phyloP scores from a whole-genome alignment of 2,797 vertebrate species.

The Sparus aurata region DNA sequence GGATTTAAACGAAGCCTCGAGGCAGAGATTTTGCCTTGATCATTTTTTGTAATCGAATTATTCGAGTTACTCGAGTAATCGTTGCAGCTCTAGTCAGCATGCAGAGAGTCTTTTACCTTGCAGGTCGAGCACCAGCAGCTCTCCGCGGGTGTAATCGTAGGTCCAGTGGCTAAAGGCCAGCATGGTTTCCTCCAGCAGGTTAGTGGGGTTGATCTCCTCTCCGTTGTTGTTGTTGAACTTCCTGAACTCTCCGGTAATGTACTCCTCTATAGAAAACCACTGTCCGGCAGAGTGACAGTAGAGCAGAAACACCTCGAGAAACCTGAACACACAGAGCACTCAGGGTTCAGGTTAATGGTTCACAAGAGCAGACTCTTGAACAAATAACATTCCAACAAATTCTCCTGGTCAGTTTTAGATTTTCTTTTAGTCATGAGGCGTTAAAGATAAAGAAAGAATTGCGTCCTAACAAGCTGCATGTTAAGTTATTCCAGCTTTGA shows the following conservation, averaged over 20 bases:
- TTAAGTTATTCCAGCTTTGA: not conserved
- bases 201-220: constrained; percentile 97
- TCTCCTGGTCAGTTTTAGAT: not conserved
- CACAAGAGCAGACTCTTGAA: not conserved
- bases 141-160: constrained; percentile 96
- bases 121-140: constrained; percentile 95
- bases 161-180: constrained; percentile 99
- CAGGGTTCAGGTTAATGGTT: not conserved
- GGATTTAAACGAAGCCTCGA: no score
- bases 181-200: constrained; percentile 98
- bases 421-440: no score
- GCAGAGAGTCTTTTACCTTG: constrained; percentile 87
- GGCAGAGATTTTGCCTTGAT: no score
- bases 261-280: constrained; percentile 99
- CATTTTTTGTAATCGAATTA: no score
- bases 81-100: no score
- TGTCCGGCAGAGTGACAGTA: constrained; percentile 99
- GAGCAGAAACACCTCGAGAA: constrained; percentile 96
- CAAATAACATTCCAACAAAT: not conserved
- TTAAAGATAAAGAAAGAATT: not conserved
- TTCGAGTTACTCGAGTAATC: no score
- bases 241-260: constrained; percentile 97
- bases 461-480: not conserved
- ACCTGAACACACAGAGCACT: constrained; percentile 81
- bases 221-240: constrained; percentile 99